A percentile compares a stretch with the other conserved stretches of the same genome.
Conservation (phyloP, 1,140 invertebrate species). For the Eulimnadia texana region DNA sequence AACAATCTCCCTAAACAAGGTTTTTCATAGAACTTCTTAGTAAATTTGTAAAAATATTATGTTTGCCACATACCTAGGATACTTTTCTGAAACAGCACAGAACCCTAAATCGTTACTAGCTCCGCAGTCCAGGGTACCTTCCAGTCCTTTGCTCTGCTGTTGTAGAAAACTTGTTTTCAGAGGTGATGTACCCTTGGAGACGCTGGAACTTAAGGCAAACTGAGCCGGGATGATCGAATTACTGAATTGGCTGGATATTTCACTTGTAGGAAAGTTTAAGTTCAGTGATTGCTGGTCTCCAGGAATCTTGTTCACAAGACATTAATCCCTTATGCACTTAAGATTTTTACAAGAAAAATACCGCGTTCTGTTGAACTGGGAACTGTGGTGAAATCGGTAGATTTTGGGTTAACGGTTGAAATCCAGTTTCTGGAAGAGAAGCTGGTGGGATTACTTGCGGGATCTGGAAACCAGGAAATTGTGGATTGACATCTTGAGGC, state of each 20-base stretch:
- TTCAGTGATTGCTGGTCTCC: not conserved
- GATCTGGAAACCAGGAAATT: too few species aligned
- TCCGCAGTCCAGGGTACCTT: slow-evolving; percentile 18
- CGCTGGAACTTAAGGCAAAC: not conserved
- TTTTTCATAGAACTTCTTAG: not conserved
- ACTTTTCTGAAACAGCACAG: slow-evolving; percentile 21
- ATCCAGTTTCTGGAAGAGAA: too few species aligned
- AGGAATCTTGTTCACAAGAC: not conserved
- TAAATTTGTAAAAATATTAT: too few species aligned
- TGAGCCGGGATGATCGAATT: not conserved
- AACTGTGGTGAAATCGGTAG: not conserved
- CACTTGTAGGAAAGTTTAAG: not conserved
- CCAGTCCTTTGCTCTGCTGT: not conserved
- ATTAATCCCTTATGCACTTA: too few species aligned
- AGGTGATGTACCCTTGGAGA: not conserved
- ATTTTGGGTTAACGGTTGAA: too few species aligned
- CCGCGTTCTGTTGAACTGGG: not conserved
- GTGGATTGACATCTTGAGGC: too few species aligned
- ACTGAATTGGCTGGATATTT: not conserved
- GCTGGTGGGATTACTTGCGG: too few species aligned
- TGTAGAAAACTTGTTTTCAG: not conserved
- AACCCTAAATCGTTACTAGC: slow-evolving; percentile 21
- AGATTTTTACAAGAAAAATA: too few species aligned
- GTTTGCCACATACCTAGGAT: slow-evolving; percentile 22
- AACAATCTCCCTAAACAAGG: slow-evolving; percentile 16